A percentile compares a stretch with the other conserved stretches of the same genome.
These are phyloP conservation scores for Lophius piscatorius DNA, from an alignment of 2,113 vertebrate genomes.

Conservation along the genomic window DNA sequence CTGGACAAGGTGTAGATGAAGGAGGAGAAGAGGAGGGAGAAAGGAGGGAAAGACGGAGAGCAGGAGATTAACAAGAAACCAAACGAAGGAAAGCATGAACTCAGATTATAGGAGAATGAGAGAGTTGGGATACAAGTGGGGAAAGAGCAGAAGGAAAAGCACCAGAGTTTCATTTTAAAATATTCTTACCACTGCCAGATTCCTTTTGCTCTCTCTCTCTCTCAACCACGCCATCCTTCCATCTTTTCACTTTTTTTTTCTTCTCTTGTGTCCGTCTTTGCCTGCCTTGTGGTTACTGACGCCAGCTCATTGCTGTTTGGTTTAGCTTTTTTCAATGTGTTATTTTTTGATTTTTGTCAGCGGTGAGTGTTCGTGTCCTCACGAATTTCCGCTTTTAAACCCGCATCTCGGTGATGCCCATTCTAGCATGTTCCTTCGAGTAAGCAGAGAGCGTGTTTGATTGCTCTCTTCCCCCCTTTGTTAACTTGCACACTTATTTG, in stretches of 20 bases:
- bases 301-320: conserved; percentile 81
- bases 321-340: conserved; percentile 74
- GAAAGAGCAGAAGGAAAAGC: conserved; percentile 53
- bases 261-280: conserved; percentile 33
- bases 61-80: conserved; percentile 17
- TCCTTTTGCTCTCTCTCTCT: conserved; percentile 52
- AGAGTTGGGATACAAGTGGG: conserved; percentile 22
- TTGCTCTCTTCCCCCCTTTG: conserved; percentile 7
- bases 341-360: conserved; percentile 55
- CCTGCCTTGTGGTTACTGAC: conserved; percentile 65
- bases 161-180: conserved; percentile 45
- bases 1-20: conserved; percentile 79
- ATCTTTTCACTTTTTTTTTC: conserved; percentile 26
- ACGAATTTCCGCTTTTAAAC: conserved; percentile 60
- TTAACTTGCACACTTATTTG: conserved; percentile 44
- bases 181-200: conserved; percentile 67
- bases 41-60: conserved; percentile 17
- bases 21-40: conserved; percentile 20
- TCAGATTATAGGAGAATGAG: conserved; percentile 22
- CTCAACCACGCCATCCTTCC: conserved; percentile 50
- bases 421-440: conserved; percentile 48
- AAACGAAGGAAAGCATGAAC: conserved; percentile 11
- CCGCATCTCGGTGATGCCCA: conserved; percentile 35
- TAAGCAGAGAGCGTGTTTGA: conserved; percentile 27
- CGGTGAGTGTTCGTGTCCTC: conserved; percentile 66